These are phyloP conservation scores for Lordiphosa mommai DNA, from an alignment of 1,140 invertebrate genomes.

Conservation along the genomic window DNA sequence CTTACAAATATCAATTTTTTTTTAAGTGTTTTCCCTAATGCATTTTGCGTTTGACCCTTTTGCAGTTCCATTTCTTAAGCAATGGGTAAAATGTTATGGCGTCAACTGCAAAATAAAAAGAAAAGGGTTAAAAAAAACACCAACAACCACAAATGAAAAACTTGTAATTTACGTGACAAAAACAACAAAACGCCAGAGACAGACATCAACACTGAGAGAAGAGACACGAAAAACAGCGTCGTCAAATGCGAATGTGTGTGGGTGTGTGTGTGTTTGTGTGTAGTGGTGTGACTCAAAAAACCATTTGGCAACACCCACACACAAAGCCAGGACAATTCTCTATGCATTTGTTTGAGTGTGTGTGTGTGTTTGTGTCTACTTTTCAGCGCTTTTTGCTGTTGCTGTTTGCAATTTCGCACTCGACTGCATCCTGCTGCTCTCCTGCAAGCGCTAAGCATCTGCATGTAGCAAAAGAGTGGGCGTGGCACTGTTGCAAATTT, in stretches of 20 bases:
- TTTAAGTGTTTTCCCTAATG: not conserved
- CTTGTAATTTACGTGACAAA: conserved; percentile 72
- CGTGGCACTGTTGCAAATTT: conserved; percentile 62
- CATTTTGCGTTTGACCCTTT: conserved; percentile 22
- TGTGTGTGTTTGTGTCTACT: conserved; percentile 20
- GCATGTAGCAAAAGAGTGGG: conserved; percentile 19
- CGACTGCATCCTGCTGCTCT: conserved; percentile 50
- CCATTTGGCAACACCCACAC: conserved; percentile 48
- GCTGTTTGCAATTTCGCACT: conserved; percentile 66
- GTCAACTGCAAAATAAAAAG: conserved; percentile 37
- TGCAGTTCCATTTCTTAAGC: not conserved
- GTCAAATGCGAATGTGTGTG: conserved; percentile 39
- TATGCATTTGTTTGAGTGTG: conserved; percentile 13
- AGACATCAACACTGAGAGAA: conserved; percentile 14
- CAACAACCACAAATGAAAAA: conserved; percentile 52
- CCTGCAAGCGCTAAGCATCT: conserved; percentile 39
- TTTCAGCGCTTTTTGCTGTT: conserved; percentile 44
- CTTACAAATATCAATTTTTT: not conserved
- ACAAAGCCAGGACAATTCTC: conserved; percentile 14
- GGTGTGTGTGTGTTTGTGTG: conserved; percentile 5
- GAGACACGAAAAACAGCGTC: conserved; percentile 59
- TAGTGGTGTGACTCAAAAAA: conserved; percentile 24
- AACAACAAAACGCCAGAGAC: conserved; percentile 41
- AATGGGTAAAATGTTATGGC: conserved; percentile 46
- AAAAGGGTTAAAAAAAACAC: not conserved